These are phyloP conservation scores for Myathropa florea DNA, from an alignment of 2,888 invertebrate species.

Conservation along the genomic window DNA sequence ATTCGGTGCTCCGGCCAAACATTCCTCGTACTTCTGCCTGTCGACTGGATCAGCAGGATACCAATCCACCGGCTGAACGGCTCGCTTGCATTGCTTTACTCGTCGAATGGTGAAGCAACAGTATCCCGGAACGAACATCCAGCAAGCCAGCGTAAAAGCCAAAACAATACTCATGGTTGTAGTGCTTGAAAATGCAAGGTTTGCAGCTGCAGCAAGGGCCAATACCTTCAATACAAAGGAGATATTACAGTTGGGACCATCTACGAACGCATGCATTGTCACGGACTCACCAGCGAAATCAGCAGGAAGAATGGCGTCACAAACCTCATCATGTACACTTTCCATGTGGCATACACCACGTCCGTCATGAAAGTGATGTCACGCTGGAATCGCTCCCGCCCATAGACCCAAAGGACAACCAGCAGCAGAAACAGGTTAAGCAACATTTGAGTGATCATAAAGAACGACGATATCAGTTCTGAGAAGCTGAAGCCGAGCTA, in stretches of 20 bases:
- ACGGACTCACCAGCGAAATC: slow-evolving; percentile 74
- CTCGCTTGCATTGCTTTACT: slow-evolving; percentile 42
- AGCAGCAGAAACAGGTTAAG: slow-evolving; percentile 82
- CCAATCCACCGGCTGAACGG: slow-evolving; percentile 70
- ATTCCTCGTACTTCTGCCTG: slow-evolving; percentile 64
- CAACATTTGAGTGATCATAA: slow-evolving; percentile 85
- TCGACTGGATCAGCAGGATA: slow-evolving; percentile 67
- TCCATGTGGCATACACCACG: slow-evolving; percentile 43
- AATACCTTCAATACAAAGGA: background rate
- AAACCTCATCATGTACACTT: slow-evolving; percentile 82
- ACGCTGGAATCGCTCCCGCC: slow-evolving; percentile 61
- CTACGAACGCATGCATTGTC: background rate
- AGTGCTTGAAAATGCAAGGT: background rate
- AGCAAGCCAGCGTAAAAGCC: slow-evolving; percentile 70
- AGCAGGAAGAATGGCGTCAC: slow-evolving; percentile 86
- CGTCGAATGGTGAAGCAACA: slow-evolving; percentile 72
- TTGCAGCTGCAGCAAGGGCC: background rate
- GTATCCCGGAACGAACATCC: slow-evolving; percentile 76
- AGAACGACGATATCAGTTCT: slow-evolving; percentile 71
- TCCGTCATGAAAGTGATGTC: slow-evolving; percentile 65
- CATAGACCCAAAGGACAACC: slow-evolving; percentile 67
- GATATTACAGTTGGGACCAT: too few species aligned
- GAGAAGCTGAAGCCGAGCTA: slow-evolving; percentile 74
- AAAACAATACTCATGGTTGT: slow-evolving; percentile 34
- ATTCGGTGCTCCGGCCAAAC: slow-evolving; percentile 72